Conservation (phyloP, 2,797 vertebrate genomes). For the Oceanodroma leucorhoa region DNA sequence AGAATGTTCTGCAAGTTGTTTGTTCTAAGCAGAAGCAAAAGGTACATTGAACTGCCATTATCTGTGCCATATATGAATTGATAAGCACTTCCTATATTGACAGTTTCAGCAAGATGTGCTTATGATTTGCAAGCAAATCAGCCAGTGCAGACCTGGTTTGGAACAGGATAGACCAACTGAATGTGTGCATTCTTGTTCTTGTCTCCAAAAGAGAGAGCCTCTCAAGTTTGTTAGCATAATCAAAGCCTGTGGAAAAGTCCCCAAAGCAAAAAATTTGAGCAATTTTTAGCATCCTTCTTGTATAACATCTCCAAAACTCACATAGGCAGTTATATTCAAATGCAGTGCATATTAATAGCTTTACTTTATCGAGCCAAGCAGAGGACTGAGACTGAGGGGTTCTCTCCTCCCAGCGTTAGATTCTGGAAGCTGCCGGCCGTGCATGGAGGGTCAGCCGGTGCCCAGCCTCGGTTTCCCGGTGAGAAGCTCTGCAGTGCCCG, state of each 20-base stretch:
- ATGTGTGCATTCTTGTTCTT: neutral
- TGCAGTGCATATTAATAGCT: neutral
- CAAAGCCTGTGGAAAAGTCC: neutral
- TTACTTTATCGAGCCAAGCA: neutral
- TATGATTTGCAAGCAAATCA: neutral
- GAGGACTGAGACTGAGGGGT: neutral
- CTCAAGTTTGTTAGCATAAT: neutral
- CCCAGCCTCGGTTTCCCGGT: fast-evolving
- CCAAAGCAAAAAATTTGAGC: neutral
- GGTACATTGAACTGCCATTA: neutral
- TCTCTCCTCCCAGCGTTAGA: fast-evolving
- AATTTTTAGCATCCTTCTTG: neutral
- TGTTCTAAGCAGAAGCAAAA: neutral
- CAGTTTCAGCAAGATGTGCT: neutral
- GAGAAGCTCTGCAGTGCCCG: fast-evolving
- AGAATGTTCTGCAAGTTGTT: neutral
- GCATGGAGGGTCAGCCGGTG: neutral
- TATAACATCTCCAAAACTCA: neutral
- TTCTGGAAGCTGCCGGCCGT: neutral
- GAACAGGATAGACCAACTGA: neutral
- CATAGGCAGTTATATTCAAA: fast-evolving
- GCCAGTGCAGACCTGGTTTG: neutral
- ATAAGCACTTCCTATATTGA: neutral
- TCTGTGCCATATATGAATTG: neutral
- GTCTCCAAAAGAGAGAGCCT: neutral